Evolutionary conservation across 2,888 invertebrate species (phyloP).

Genomic region (Sympetrum striolatum): DNA sequence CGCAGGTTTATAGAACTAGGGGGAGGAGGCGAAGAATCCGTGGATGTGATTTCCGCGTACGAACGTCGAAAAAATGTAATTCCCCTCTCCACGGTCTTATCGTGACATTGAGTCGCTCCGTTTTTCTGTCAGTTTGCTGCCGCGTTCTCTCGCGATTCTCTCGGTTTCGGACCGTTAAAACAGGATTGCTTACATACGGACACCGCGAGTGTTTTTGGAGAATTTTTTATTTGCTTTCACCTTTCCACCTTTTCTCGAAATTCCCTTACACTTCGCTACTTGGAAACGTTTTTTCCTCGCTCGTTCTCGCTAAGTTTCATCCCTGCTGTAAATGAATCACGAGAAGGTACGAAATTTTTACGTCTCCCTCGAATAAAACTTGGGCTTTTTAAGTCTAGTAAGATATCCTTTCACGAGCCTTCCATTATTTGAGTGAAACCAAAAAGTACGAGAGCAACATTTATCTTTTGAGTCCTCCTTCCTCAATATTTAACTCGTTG

Average conservation of each 20-base stretch:
- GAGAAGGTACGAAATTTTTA: too few species aligned
- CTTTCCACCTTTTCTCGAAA: neutral
- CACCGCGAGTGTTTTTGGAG: neutral
- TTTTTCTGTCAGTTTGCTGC: neutral
- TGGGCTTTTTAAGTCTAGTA: too few species aligned
- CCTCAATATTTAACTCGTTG: too few species aligned
- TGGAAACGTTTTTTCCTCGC: neutral
- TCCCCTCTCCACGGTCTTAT: neutral
- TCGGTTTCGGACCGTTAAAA: conserved; percentile 5
- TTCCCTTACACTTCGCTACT: neutral
- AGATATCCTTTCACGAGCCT: too few species aligned
- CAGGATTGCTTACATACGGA: neutral
- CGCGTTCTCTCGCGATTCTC: neutral
- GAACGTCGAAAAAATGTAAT: neutral
- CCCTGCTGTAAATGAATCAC: too few species aligned
- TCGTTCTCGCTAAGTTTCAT: neutral
- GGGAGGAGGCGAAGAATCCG: neutral
- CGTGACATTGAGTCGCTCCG: neutral
- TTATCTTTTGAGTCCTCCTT: too few species aligned
- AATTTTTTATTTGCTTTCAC: neutral
- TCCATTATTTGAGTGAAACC: too few species aligned
- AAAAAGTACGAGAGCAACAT: too few species aligned
- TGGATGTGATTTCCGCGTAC: neutral
- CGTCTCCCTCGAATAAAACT: too few species aligned
- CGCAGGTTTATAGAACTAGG: neutral